Evolutionary conservation across 1,140 invertebrate species (phyloP), one percentile per base, ranked within the genome.

Genomic region (Octopus bimaculoides): DNA sequence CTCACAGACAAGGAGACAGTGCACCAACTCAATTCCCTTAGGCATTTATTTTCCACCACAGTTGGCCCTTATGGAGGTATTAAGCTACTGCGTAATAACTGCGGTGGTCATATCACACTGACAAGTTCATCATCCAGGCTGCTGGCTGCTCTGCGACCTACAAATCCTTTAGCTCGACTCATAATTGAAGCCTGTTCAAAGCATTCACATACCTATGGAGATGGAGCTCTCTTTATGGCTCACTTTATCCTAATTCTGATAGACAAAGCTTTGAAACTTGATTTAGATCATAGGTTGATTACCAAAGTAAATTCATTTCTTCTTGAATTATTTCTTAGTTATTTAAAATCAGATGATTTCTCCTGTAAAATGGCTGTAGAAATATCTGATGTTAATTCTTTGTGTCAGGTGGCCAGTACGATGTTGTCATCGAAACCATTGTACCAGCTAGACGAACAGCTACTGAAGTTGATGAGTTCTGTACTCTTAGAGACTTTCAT

Each of bases 21-120:
- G 17, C 17, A 71, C 17, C 26, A 14, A 14, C 26, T 71, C 17
- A 14, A 14, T 12, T 14, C 26, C 5, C 66, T 71, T 71, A n/a
- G 17, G 26, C 17, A 71, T 20, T 14, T 71, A 5, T 6, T 71
- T 71, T 14, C 66, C 8, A 71, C 14, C 5, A 71, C 66, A 71
- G 26, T 71, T 6, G 66, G 66, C 14, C 66, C 66, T 71, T 20
- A 71, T 71, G 74, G 74, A 7, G 8, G 8, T 3, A 53, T 75
- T 41, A 75, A 75, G 41, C 17, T 75, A 17, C 8, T 75, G n/a
- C 17, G 74, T 41, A 75, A 75, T 53, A 52, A n/a, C 5, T 75
- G 74, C 52, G 74, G 74, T 4, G 74, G 74, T 75, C 74, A 75
- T 75, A 4, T 75, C 41, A 20, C 74, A 9, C 74, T 75, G 17